Percentiles rank a stretch among this genome's conserved stretches.
These are phyloP conservation scores for Spermophilus dauricus DNA, from an alignment of 2,113 vertebrate species.

Conservation along the genomic window DNA sequence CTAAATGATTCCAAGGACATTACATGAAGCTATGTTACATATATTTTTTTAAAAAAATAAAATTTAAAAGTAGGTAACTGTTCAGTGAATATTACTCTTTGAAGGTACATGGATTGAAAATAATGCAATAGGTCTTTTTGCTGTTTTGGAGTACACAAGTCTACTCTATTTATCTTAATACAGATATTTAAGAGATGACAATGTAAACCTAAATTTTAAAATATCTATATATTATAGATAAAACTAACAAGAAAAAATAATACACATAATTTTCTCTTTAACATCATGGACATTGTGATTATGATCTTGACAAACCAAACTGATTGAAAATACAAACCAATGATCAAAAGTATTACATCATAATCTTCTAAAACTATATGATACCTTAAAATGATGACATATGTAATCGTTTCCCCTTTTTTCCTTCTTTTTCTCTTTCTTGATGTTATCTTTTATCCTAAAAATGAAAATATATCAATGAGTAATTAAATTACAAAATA, in stretches of 20 bases:
- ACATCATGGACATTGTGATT: not conserved
- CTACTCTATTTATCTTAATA: not conserved
- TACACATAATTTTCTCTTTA: not conserved
- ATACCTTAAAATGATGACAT: slow-evolving; percentile 96
- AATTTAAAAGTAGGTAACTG: not conserved
- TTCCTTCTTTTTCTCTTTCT: slow-evolving; percentile 94
- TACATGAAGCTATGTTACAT: not conserved
- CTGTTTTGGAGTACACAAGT: not conserved
- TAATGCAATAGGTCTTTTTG: not conserved
- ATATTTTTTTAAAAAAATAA: not conserved
- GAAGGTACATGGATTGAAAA: not conserved
- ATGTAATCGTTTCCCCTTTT: slow-evolving; percentile 90
- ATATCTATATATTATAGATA: not conserved
- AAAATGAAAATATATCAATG: not conserved
- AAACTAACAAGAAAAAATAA: not conserved
- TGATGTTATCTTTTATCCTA: slow-evolving; percentile 85
- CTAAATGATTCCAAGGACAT: not conserved
- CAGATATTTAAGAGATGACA: not conserved
- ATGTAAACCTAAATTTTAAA: slow-evolving; percentile 25
- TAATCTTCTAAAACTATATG: not conserved
- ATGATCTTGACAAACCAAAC: not conserved
- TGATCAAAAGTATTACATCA: not conserved
- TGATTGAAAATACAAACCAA: not conserved
- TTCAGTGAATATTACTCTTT: not conserved
- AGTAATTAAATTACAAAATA: not conserved